Percentiles rank a stretch among this genome's conserved stretches.
Conservation (phyloP, 2,888 invertebrate genomes). For the Selenia dentaria region DNA sequence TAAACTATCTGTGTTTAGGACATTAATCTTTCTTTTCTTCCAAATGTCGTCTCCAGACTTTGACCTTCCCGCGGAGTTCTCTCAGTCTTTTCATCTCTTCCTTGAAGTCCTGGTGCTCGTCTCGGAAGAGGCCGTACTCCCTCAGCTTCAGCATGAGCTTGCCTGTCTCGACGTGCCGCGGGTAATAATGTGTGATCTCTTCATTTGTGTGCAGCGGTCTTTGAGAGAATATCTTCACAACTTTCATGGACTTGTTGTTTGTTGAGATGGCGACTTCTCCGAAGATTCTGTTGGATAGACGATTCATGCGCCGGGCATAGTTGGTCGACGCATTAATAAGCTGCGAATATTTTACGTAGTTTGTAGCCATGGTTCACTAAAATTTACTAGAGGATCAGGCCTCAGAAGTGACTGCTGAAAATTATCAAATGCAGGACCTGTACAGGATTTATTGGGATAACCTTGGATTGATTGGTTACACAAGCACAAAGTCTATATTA, state of each 20-base stretch:
- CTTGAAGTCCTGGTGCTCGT: slow-evolving; percentile 95
- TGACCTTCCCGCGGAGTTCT: slow-evolving; percentile 90
- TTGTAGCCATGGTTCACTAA: slow-evolving; percentile 74
- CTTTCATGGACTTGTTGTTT: slow-evolving; percentile 90
- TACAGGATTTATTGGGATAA: too few relatives aligned
- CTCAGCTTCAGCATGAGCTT: slow-evolving; percentile 89
- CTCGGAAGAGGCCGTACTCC: slow-evolving; percentile 91
- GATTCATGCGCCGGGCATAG: slow-evolving; percentile 94
- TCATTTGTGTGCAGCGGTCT: slow-evolving; percentile 90
- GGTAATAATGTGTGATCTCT: slow-evolving; percentile 93
- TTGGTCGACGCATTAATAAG: slow-evolving; percentile 89
- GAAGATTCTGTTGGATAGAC: slow-evolving; percentile 94
- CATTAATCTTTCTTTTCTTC: slow-evolving; percentile 61
- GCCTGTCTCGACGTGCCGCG: slow-evolving; percentile 91
- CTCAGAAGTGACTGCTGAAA: too few relatives aligned
- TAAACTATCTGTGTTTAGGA: too few relatives aligned
- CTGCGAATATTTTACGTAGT: slow-evolving; percentile 89
- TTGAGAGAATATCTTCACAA: slow-evolving; percentile 90
- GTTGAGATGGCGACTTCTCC: slow-evolving; percentile 93
- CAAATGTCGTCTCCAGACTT: slow-evolving; percentile 78
- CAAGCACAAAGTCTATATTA: too few relatives aligned
- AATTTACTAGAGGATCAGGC: too few relatives aligned
- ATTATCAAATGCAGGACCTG: too few relatives aligned
- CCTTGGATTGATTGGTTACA: too few relatives aligned
- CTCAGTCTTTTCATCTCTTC: slow-evolving; percentile 93